phyloP scores from a whole-genome alignment of 2,113 vertebrate species.

The Eonycteris spelaea region DNA sequence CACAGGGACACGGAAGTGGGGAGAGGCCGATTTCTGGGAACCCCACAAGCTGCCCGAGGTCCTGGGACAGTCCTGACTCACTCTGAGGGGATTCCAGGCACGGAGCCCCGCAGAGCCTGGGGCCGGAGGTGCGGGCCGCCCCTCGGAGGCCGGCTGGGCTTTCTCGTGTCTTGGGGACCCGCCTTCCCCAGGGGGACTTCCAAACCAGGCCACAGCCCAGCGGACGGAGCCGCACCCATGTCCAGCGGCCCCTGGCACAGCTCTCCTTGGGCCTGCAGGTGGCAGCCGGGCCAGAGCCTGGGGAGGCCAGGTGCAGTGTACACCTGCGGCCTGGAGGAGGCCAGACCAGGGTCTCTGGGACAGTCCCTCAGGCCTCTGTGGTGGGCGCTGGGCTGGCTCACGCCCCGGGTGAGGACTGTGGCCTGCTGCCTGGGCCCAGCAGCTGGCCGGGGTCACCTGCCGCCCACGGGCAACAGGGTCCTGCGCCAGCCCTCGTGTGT shows the following conservation, averaged over 20 bases:
- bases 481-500: not conserved
- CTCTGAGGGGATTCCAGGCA: fast-evolving
- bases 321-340: fast-evolving
- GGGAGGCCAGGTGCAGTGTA: no score
- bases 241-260: no score
- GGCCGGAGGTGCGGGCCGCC: not conserved
- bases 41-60: not conserved
- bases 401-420: not conserved
- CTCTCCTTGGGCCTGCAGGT: not conserved
- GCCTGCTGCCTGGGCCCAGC: not conserved
- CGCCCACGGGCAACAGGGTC: fast-evolving
- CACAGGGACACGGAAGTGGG: fast-evolving
- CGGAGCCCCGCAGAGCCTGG: not conserved
- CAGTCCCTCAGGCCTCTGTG: fast-evolving
- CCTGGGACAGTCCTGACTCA: not conserved
- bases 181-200: not conserved
- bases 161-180: not conserved
- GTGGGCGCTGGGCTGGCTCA: not conserved
- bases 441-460: not conserved
- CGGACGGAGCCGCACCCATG: no score
- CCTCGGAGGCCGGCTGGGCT: no score
- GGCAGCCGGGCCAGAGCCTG: not conserved
- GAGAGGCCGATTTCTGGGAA: not conserved
- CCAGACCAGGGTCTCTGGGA: not conserved
- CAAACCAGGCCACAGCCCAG: fast-evolving